phyloP scores from a whole-genome alignment of 2,888 invertebrate genomes.

The Chymomyza procnemis region DNA sequence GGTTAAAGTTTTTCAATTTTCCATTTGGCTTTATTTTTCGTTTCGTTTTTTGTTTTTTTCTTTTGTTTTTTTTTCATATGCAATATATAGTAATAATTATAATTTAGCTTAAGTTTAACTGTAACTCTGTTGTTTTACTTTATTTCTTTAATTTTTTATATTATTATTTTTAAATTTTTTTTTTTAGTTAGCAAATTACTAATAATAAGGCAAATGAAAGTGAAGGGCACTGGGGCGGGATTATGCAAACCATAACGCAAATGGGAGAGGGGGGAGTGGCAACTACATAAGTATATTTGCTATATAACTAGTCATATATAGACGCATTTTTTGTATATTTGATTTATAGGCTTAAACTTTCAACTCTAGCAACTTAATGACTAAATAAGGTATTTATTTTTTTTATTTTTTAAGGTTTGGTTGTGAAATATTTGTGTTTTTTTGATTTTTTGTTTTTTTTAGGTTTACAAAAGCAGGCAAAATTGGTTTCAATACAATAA shows the following conservation, averaged over 20 bases:
- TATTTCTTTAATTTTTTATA: constrained; percentile 13
- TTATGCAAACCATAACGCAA: constrained; percentile 54
- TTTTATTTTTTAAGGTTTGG: not conserved
- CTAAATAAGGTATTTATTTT: constrained; percentile 27
- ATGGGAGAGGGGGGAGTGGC: too few species aligned
- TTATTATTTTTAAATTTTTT: constrained; percentile 23
- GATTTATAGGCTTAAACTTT: constrained; percentile 56
- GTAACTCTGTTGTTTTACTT: not conserved
- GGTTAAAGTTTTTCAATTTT: constrained; percentile 28
- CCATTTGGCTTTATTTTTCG: constrained; percentile 32
- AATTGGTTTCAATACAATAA: constrained; percentile 62
- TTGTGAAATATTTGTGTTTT: not conserved
- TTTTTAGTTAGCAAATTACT: constrained; percentile 52
- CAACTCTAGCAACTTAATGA: constrained; percentile 63
- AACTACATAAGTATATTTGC: not conserved
- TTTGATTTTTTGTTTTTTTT: too few species aligned
- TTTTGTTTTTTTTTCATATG: constrained; percentile 23
- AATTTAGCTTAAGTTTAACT: constrained; percentile 50
- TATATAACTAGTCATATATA: constrained; percentile 5
- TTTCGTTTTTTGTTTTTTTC: constrained; percentile 18
- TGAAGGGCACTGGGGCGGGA: constrained; percentile 74
- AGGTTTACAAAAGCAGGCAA: constrained; percentile 63
- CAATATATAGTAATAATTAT: constrained; percentile 56
- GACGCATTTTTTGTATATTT: constrained; percentile 47
- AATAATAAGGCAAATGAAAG: constrained; percentile 67